phyloP scores from a whole-genome alignment of 2,888 invertebrate species.

The Scaptomyza parva region DNA sequence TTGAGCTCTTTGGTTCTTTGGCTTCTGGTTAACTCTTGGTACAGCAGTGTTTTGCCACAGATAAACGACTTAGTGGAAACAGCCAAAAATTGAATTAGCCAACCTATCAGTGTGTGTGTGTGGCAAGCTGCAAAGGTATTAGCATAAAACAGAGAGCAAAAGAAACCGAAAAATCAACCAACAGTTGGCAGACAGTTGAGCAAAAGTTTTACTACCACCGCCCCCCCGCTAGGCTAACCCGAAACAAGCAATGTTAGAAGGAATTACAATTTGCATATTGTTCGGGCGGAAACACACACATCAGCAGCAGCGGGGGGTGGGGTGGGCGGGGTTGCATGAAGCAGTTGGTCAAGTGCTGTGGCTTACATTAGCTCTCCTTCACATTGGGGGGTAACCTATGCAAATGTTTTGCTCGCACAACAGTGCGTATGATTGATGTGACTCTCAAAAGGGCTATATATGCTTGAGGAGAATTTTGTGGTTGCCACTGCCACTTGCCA shows the following conservation, averaged over 20 bases:
- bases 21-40: constrained; percentile 47
- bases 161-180: constrained; percentile 9
- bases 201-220: constrained; percentile 17
- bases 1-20: constrained; percentile 27
- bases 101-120: constrained; percentile 39
- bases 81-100: constrained; percentile 65
- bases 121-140: constrained; percentile 45
- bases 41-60: constrained; percentile 63
- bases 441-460: constrained; percentile 55
- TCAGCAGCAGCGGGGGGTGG: background rate
- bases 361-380: constrained; percentile 28
- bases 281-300: constrained; percentile 15
- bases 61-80: constrained; percentile 74
- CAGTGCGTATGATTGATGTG: constrained; percentile 76
- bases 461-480: constrained; percentile 42
- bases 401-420: constrained; percentile 65
- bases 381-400: too few relatives aligned
- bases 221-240: background rate
- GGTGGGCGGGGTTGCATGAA: constrained; percentile 2
- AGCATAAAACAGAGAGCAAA: constrained; percentile 50
- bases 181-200: constrained; percentile 30
- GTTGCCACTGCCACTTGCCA: constrained; percentile 7
- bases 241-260: constrained; percentile 19
- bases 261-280: constrained; percentile 71
- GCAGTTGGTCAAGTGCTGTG: constrained; percentile 17